These are phyloP conservation scores for Anoplophora glabripennis DNA, from an alignment of 1,140 invertebrate species.

Conservation along the genomic window DNA sequence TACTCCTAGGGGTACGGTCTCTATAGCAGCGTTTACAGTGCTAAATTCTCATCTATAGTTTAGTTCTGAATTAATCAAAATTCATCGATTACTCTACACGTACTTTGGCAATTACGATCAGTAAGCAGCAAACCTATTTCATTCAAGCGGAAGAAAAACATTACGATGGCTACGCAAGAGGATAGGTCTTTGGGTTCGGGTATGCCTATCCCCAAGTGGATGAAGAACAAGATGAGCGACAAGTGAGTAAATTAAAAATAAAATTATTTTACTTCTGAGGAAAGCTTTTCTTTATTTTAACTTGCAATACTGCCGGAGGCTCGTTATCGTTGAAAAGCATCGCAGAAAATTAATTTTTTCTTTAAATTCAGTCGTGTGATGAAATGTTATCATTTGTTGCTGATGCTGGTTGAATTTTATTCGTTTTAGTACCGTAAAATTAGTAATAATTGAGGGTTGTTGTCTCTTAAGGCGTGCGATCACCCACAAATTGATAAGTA, in stretches of 20 bases:
- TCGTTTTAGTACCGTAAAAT: not conserved
- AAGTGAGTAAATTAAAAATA: constrained; percentile 24
- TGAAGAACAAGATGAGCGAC: constrained; percentile 52
- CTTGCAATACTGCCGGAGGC: too few relatives aligned
- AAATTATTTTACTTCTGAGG: too few relatives aligned
- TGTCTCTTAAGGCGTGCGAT: too few relatives aligned
- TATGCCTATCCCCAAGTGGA: constrained; percentile 59
- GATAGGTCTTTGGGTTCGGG: constrained; percentile 53
- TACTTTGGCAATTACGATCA: not conserved
- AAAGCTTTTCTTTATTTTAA: too few relatives aligned
- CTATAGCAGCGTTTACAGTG: constrained; percentile 7
- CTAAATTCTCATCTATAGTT: constrained; percentile 17
- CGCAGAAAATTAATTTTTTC: too few relatives aligned
- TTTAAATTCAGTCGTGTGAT: too few relatives aligned
- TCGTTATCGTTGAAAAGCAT: too few relatives aligned
- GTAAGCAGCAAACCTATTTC: constrained; percentile 10
- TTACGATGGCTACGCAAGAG: constrained; percentile 46
- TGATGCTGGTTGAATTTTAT: not conserved
- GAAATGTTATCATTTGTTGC: not conserved
- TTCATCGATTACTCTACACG: constrained; percentile 11
- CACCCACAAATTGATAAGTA: too few relatives aligned
- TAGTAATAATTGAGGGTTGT: not conserved
- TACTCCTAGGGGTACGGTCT: constrained; percentile 34
- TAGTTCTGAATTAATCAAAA: constrained; percentile 8
- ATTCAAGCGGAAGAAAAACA: constrained; percentile 9